Evolutionary conservation across 2,113 vertebrate species (phyloP).

Genomic region (Myrmecobius fasciatus): DNA sequence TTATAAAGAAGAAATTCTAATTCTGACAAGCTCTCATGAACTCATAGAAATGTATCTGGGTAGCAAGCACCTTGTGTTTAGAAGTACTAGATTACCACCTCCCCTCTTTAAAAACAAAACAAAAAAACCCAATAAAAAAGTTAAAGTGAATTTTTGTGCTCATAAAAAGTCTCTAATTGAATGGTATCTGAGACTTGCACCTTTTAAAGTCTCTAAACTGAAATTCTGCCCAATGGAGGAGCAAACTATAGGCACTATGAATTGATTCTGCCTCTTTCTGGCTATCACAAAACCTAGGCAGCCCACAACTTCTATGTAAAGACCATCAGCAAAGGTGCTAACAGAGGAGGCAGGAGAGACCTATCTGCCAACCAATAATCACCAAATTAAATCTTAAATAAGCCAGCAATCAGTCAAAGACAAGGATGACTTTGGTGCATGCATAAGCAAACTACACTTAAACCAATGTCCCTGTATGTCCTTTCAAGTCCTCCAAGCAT

Average conservation of each 20-base stretch:
- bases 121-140: not conserved
- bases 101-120: not conserved
- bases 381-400: conserved; percentile 5
- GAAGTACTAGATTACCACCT: not conserved
- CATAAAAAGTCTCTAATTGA: conserved; percentile 41
- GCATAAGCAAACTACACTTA: not conserved
- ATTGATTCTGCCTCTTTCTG: accelerated
- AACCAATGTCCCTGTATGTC: conserved; percentile 48
- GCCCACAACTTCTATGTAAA: conserved; percentile 41
- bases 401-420: conserved; percentile 19
- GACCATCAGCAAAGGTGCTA: conserved; percentile 14
- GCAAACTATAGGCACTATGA: not conserved
- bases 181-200: not conserved
- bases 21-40: not conserved
- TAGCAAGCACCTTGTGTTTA: not conserved
- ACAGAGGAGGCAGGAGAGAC: conserved; percentile 1
- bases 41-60: not conserved
- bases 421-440: not conserved
- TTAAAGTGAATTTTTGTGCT: conserved; percentile 70
- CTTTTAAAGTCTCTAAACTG: conserved; percentile 33
- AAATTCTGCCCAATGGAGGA: conserved; percentile 19
- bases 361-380: not conserved
- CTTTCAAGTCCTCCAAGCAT: conserved; percentile 40
- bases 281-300: conserved; percentile 50
- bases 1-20: accelerated